A percentile compares a stretch with the other conserved stretches of the same genome.
Conservation (phyloP, 1,140 invertebrate genomes). For the Helicoverpa zea region DNA sequence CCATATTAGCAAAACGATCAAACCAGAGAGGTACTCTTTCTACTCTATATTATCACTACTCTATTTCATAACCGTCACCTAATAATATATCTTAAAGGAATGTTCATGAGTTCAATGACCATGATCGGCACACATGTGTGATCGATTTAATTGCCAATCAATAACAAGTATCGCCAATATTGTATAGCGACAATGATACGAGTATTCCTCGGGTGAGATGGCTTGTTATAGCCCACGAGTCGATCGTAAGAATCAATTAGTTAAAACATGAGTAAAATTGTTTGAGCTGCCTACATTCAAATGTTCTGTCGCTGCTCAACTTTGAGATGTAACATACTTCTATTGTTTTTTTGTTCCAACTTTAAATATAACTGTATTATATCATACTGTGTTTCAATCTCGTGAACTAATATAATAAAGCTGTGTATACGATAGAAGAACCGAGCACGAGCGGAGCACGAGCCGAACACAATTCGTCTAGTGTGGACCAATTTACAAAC, state of each 20-base stretch:
- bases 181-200: constrained; percentile 29
- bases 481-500: no score
- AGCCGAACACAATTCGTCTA: no score
- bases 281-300: neutral
- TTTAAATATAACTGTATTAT: no score
- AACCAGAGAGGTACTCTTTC: no score
- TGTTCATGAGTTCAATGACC: constrained; percentile 63
- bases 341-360: no score
- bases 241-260: no score
- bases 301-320: neutral
- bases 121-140: constrained; percentile 60
- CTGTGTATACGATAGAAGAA: no score
- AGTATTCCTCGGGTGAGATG: neutral
- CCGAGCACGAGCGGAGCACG: no score
- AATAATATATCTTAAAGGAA: constrained; percentile 14
- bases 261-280: neutral
- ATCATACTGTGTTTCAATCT: no score
- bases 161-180: constrained; percentile 66
- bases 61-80: neutral
- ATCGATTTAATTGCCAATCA: constrained; percentile 76
- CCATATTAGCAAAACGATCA: no score
- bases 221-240: neutral
- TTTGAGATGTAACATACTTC: no score
- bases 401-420: no score
- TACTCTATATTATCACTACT: neutral